Evolutionary conservation across 2,888 invertebrate species (phyloP), one percentile per base, ranked within the genome.

Genomic region (Thyatira batis): DNA sequence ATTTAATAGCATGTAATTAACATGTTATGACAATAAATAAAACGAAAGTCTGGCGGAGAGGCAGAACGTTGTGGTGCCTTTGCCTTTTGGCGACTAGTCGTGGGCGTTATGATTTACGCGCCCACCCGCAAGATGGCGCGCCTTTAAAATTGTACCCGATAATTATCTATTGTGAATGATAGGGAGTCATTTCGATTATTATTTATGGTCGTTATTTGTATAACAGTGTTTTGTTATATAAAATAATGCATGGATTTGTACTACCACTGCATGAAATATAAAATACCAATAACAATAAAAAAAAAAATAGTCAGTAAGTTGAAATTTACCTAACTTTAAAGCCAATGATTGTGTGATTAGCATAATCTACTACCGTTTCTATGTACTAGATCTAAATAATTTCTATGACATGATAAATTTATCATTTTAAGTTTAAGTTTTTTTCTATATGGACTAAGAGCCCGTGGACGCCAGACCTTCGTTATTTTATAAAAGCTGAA

Each of bases 71-170:
- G 49, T 25, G 45, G 21, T 54, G 48, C 54, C 54, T 55, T 58
- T 51, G 56, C 23, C 49, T 62, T 43, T 27, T 62, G 51, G 54
- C 50, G 50, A 9, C 46, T n/a, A n/a, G n/a, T 43, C 50, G 76
- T 73, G 69, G 81, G 78, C 73, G 78, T 61, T 64, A 48, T 78
- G 76, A 80, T 80, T 78, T 80, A 81, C 67, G 69, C 60, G 65
- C 55, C 71, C 71, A 64, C 75, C 64, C 67, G 61, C 33, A 43
- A 73, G 65, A 73, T 70, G 73, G 67, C 67, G 63, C 52, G 49
- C 39, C 9, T 39, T 39, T 13, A 1, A 2, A 1, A 2, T 11
- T 13, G 33, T 33, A 39, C 6, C 39, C n/a, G 8, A 17, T 39
- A 17, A 39, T 39, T 39, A 39, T n/a, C 33, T 33, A 33, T 13